Evolutionary conservation across 1,140 invertebrate genomes (phyloP).

Genomic region (Ectropis grisescens): DNA sequence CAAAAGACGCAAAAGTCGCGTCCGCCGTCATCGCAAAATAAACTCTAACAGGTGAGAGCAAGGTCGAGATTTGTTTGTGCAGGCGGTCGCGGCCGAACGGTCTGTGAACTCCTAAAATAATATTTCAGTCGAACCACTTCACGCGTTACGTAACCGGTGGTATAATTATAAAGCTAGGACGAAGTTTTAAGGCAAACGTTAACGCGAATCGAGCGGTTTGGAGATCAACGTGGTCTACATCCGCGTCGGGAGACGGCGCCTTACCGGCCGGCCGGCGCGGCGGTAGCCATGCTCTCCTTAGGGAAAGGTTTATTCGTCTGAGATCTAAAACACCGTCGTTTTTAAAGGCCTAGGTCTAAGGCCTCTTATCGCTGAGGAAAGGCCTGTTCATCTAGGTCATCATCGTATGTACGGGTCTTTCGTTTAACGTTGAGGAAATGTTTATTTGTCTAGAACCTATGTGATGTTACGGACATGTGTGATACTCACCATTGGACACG

Average conservation of each 20-base stretch:
- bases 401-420: no score
- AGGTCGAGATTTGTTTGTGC: constrained; percentile 22
- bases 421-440: no score
- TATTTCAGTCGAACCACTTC: constrained; percentile 55
- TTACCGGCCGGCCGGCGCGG: constrained; percentile 3
- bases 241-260: no score
- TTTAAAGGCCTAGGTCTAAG: no score
- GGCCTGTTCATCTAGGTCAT: background rate
- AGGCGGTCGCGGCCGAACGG: constrained; percentile 13
- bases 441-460: no score
- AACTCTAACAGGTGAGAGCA: constrained; percentile 29
- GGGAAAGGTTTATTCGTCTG: background rate
- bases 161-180: constrained; percentile 59
- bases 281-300: background rate
- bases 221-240: no score
- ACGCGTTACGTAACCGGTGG: constrained; percentile 54
- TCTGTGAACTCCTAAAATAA: constrained; percentile 65
- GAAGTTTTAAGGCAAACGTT: constrained; percentile 36
- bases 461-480: no score
- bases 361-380: background rate
- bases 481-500: no score
- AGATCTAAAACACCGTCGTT: background rate
- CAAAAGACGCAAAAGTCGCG: constrained; percentile 25
- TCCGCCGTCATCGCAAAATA: constrained; percentile 23
- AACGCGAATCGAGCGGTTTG: constrained; percentile 12